Evolutionary conservation across 2,113 vertebrate genomes (phyloP).

Genomic region (Elaphurus davidianus): DNA sequence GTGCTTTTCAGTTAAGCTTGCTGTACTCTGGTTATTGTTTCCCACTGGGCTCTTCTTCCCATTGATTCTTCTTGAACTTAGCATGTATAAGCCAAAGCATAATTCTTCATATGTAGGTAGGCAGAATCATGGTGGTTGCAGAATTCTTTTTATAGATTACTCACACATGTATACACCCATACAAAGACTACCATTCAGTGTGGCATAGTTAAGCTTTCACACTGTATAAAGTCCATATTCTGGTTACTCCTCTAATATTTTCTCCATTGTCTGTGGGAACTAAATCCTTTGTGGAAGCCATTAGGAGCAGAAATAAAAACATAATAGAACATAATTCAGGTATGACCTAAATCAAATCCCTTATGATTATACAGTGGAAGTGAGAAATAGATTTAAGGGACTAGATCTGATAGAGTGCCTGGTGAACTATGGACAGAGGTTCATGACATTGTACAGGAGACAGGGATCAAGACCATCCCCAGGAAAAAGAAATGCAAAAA

Average conservation of each 20-base stretch:
- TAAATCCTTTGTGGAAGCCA: not conserved
- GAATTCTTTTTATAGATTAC: not conserved
- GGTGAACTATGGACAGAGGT: not conserved
- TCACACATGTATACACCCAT: not conserved
- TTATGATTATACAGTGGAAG: not conserved
- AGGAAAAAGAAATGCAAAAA: not conserved
- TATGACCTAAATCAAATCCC: not conserved
- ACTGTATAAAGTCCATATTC: not conserved
- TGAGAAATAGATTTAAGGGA: not conserved
- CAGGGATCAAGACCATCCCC: not conserved
- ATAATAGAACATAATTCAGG: not conserved
- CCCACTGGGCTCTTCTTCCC: not conserved
- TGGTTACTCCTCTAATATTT: not conserved
- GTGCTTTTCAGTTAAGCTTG: not conserved
- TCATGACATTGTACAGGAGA: not conserved
- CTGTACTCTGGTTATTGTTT: not conserved
- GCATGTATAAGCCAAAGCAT: not conserved
- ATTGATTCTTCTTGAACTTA: not conserved
- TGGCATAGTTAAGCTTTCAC: not conserved
- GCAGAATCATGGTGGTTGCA: not conserved
- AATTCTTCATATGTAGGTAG: not conserved
- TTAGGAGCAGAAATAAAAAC: not conserved
- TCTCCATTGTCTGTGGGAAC: not conserved
- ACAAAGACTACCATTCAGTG: not conserved
- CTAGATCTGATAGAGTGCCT: not conserved